Evolutionary conservation across 2,113 vertebrate species (phyloP).

Genomic region (Dasyornis broadbenti): DNA sequence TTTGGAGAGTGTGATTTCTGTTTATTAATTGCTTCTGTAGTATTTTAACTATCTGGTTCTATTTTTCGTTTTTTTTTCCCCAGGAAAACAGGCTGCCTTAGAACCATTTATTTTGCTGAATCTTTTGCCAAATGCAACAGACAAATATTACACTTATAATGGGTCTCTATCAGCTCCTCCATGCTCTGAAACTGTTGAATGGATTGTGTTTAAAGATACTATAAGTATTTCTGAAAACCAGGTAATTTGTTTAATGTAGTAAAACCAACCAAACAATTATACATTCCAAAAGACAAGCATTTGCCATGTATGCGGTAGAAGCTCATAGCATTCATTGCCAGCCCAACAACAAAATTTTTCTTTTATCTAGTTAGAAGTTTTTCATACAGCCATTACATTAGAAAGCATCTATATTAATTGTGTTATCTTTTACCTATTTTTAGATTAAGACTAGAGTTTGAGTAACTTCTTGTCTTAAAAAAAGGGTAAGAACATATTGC

Average conservation of each 20-base stretch:
- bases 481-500: background rate
- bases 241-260: constrained; percentile 69
- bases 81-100: constrained; percentile 84
- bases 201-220: constrained; percentile 92
- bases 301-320: background rate
- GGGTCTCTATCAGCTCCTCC: constrained; percentile 92
- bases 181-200: constrained; percentile 90
- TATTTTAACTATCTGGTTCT: background rate
- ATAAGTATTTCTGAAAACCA: constrained; percentile 87
- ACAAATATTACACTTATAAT: constrained; percentile 94
- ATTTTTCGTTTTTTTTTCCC: background rate
- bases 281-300: background rate
- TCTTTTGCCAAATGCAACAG: constrained; percentile 88
- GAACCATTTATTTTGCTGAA: constrained; percentile 80
- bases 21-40: background rate
- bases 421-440: background rate
- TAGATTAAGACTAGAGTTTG: background rate
- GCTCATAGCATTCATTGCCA: background rate
- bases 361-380: background rate
- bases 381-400: background rate
- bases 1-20: background rate
- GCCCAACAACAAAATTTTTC: background rate
- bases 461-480: background rate
- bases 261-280: background rate
- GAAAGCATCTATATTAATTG: background rate